A percentile compares a stretch with the other conserved stretches of the same genome.
These are phyloP conservation scores for Agrotis segetum DNA, from an alignment of 2,888 invertebrate species.

Conservation along the genomic window DNA sequence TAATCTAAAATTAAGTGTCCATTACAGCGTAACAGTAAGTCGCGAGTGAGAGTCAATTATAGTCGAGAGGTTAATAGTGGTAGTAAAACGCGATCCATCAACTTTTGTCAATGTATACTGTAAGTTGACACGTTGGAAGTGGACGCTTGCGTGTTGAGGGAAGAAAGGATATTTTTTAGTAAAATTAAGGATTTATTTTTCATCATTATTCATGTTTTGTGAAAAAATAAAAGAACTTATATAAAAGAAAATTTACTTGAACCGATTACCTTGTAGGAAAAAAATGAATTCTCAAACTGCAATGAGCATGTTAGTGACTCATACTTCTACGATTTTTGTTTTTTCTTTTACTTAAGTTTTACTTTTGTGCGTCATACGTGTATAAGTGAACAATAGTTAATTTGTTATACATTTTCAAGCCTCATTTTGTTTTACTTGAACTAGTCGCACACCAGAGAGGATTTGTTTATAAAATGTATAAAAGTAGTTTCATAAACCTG, in stretches of 20 bases:
- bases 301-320: not conserved
- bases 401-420: not conserved
- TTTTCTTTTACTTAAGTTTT: not conserved
- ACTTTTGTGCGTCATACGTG: not conserved
- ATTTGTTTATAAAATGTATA: not conserved
- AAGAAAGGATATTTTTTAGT: not conserved
- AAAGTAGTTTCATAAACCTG: slow-evolving; percentile 7
- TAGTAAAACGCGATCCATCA: slow-evolving; percentile 67
- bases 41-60: slow-evolving; percentile 73
- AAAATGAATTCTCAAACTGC: too few species aligned
- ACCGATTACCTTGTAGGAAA: too few species aligned
- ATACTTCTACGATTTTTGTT: not conserved
- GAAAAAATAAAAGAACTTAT: too few species aligned
- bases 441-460: not conserved
- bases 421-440: not conserved
- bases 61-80: slow-evolving; percentile 74
- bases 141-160: not conserved
- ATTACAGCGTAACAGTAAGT: slow-evolving; percentile 66
- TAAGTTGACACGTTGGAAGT: slow-evolving; percentile 42
- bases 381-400: not conserved
- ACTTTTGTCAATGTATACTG: slow-evolving; percentile 46
- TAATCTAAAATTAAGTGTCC: slow-evolving; percentile 69
- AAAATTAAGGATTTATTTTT: not conserved
- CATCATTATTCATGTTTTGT: not conserved
- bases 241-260: too few species aligned